Evolutionary conservation across 1,140 invertebrate species (phyloP).

Genomic region (Zaprionus lachaisei): DNA sequence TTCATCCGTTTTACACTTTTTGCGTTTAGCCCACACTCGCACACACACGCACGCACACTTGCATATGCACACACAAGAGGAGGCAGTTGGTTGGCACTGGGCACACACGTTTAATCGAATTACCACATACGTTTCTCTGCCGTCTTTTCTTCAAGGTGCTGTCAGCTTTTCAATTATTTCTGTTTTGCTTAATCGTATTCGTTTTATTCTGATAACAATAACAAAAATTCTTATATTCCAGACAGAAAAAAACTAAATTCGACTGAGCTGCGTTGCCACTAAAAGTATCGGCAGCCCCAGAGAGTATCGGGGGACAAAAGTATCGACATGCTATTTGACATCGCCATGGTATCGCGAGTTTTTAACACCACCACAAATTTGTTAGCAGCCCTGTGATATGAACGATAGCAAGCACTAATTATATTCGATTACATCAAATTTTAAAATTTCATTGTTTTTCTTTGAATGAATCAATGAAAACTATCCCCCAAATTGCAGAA

Average conservation of each 20-base stretch:
- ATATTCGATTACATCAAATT: conserved; percentile 14
- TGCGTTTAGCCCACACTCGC: conserved; percentile 62
- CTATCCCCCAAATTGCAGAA: neutral
- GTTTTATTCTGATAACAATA: conserved; percentile 46
- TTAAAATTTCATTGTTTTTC: neutral
- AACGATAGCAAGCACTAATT: neutral
- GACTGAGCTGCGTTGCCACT: conserved; percentile 52
- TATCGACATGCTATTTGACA: conserved; percentile 22
- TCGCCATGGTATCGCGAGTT: conserved; percentile 12
- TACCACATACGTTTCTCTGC: conserved; percentile 65
- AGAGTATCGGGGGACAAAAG: conserved; percentile 36
- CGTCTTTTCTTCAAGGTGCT: conserved; percentile 43
- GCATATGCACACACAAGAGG: conserved; percentile 22
- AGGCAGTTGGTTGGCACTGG: conserved; percentile 43
- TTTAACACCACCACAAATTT: neutral
- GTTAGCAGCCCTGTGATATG: neutral
- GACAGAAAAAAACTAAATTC: conserved; percentile 51
- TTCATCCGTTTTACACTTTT: conserved; percentile 71
- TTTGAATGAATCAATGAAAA: conserved; percentile 2
- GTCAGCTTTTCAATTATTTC: conserved; percentile 42
- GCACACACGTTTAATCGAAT: conserved; percentile 61
- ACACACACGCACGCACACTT: conserved; percentile 46
- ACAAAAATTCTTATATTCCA: conserved; percentile 52
- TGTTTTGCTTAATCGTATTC: conserved; percentile 35
- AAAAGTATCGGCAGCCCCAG: conserved; percentile 43